Percentiles rank a stretch among this genome's conserved stretches.
Conservation (phyloP, 2,888 invertebrate genomes). For the Glyphotaelius pellucidus region DNA sequence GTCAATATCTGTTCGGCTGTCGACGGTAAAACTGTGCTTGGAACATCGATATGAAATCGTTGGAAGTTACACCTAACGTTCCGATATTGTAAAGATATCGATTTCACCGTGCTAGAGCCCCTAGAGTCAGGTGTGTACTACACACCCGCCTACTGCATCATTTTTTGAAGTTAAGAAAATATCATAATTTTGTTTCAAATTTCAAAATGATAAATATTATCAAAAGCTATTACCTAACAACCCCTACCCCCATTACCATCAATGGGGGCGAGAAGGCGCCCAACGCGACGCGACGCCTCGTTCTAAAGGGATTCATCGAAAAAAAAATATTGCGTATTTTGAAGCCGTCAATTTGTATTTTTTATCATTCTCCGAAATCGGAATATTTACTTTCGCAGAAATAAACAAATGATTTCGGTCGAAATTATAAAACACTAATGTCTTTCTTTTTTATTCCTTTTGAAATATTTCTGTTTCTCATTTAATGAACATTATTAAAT, state of each 20-base stretch:
- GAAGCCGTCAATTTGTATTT: slow-evolving; percentile 59
- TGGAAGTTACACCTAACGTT: too few species aligned
- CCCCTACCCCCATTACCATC: not conserved
- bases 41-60: too few species aligned
- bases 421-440: not conserved
- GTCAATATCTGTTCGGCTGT: too few species aligned
- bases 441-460: not conserved
- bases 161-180: too few species aligned
- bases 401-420: not conserved
- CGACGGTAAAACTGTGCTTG: too few species aligned
- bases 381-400: slow-evolving; percentile 21
- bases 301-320: slow-evolving; percentile 43
- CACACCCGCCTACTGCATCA: too few species aligned
- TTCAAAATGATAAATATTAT: not conserved
- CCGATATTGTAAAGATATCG: too few species aligned
- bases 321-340: slow-evolving; percentile 63
- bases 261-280: not conserved
- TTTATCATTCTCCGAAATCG: slow-evolving; percentile 39
- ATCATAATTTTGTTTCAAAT: not conserved
- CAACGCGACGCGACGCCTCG: slow-evolving; percentile 7
- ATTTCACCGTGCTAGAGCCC: too few species aligned
- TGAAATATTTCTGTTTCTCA: not conserved
- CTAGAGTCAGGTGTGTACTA: too few species aligned
- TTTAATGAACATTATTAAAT: not conserved
- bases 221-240: not conserved